Evolutionary conservation across 23 tunicate genomes (phyloP).

Genomic region (Trididemnum nubilum): DNA sequence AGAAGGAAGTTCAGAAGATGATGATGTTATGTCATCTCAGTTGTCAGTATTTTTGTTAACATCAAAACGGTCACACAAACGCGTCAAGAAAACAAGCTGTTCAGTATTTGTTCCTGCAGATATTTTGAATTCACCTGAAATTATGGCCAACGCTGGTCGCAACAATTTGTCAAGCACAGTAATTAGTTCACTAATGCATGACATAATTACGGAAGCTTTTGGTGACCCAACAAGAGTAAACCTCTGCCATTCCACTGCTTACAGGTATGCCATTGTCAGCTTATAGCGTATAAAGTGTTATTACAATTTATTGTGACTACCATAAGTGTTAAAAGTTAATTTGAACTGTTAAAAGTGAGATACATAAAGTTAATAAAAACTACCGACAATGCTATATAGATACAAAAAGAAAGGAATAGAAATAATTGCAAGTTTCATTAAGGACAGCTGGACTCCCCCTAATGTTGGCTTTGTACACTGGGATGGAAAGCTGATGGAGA

Average conservation of each 20-base stretch:
- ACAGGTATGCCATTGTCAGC: not conserved
- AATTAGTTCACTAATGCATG: not conserved
- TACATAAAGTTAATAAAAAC: not conserved
- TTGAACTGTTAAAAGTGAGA: not conserved
- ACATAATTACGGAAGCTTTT: not conserved
- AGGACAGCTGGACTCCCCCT: not conserved
- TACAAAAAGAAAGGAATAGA: not conserved
- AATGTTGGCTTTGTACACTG: not conserved
- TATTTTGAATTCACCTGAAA: not conserved
- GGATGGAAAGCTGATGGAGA: not conserved
- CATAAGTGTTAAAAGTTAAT: no score
- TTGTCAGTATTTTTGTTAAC: no score
- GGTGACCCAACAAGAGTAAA: not conserved
- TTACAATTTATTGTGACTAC: no score
- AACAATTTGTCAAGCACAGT: not conserved
- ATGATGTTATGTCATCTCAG: not conserved
- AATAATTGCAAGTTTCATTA: not conserved
- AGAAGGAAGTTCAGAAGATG: not conserved
- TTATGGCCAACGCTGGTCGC: not conserved
- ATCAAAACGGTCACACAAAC: not conserved
- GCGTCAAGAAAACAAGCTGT: not conserved
- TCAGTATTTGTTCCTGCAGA: not conserved
- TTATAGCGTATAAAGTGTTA: no score
- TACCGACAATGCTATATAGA: not conserved
- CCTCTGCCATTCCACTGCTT: not conserved